Conservation (phyloP, 2,888 invertebrate genomes). For the Dolomedes plantarius region DNA sequence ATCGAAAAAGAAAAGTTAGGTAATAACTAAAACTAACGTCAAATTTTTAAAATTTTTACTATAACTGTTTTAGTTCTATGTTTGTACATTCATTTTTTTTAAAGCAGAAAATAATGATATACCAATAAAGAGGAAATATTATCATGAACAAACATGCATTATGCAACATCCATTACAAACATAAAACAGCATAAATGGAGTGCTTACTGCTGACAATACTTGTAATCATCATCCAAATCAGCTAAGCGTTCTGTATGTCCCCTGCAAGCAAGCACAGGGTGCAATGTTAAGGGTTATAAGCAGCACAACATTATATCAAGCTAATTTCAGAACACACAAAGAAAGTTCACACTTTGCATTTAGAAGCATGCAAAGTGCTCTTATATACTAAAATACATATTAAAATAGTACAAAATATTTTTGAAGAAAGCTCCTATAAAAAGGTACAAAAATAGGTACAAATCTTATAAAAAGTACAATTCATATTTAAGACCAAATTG, state of each 20-base stretch:
- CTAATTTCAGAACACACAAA: slow-evolving; percentile 24
- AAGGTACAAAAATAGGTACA: too few species aligned
- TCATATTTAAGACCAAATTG: too few species aligned
- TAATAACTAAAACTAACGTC: neutral
- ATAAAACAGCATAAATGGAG: slow-evolving; percentile 36
- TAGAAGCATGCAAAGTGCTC: neutral
- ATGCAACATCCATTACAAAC: slow-evolving; percentile 26
- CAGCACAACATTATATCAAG: slow-evolving; percentile 42
- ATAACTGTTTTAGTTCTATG: too few species aligned
- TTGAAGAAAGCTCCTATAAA: neutral
- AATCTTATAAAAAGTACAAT: too few species aligned
- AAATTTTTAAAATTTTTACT: too few species aligned
- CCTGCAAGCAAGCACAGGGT: slow-evolving; percentile 75
- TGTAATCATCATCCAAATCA: slow-evolving; percentile 74
- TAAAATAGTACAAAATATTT: neutral
- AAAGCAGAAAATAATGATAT: neutral
- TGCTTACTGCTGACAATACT: slow-evolving; percentile 72
- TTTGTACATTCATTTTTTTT: too few species aligned
- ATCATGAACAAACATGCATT: slow-evolving; percentile 44
- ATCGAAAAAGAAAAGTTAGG: neutral
- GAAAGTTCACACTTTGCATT: neutral
- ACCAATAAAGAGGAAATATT: neutral
- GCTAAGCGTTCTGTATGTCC: slow-evolving; percentile 77
- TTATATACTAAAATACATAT: neutral
- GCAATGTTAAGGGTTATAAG: slow-evolving; percentile 56